Percentiles rank a stretch among this genome's conserved stretches.
phyloP scores from a whole-genome alignment of 1,140 invertebrate species.

The Drosophila mayri region DNA sequence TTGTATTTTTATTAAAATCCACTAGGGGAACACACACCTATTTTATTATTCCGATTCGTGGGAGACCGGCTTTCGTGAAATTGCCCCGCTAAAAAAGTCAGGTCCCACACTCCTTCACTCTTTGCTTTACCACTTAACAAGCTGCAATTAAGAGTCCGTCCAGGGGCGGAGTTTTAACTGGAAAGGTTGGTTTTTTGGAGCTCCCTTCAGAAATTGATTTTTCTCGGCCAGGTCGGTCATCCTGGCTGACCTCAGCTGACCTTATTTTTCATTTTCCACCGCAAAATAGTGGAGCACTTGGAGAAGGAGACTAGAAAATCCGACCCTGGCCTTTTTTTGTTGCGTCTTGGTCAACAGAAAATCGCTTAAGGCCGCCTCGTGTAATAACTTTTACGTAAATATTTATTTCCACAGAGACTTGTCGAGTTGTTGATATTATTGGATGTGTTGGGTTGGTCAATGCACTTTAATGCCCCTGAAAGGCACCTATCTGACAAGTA shows the following conservation, averaged over 20 bases:
- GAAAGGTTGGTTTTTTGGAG: neutral
- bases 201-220: constrained; percentile 28
- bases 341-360: constrained; percentile 33
- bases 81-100: constrained; percentile 27
- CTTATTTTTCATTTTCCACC: constrained; percentile 17
- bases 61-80: constrained; percentile 36
- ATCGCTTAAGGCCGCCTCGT: constrained; percentile 27
- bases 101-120: constrained; percentile 16
- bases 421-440: constrained; percentile 28
- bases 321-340: constrained; percentile 46
- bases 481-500: constrained; percentile 11
- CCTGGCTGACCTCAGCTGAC: constrained; percentile 41
- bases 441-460: constrained; percentile 45
- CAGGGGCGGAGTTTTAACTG: constrained; percentile 24
- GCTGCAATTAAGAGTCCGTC: constrained; percentile 25
- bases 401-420: constrained; percentile 33
- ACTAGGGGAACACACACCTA: neutral
- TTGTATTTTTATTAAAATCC: neutral
- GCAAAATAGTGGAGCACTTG: neutral
- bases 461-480: constrained; percentile 45
- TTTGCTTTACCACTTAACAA: constrained; percentile 50
- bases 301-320: constrained; percentile 3
- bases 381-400: constrained; percentile 46
- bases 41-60: constrained; percentile 1
- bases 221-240: constrained; percentile 6